Evolutionary conservation across 2,113 vertebrate genomes (phyloP).

Genomic region (Hystrix cristata): DNA sequence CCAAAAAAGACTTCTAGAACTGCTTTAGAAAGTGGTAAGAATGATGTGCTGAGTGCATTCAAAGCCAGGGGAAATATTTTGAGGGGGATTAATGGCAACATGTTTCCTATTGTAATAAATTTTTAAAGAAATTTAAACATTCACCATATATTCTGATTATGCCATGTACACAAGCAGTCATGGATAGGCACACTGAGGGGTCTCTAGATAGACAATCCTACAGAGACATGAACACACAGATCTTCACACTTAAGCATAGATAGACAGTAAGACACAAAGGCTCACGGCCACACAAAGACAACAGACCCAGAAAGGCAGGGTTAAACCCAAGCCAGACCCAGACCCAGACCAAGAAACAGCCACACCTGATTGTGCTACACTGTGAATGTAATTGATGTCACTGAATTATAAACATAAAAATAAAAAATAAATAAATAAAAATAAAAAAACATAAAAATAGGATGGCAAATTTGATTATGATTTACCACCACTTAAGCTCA

Average conservation of each 20-base stretch:
- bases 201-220: background rate
- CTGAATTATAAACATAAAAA: slow-evolving; percentile 44
- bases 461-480: slow-evolving; percentile 21
- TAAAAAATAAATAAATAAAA: too few relatives aligned
- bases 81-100: background rate
- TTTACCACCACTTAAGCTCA: slow-evolving; percentile 42
- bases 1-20: background rate
- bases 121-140: background rate
- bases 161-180: background rate
- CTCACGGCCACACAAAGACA: background rate
- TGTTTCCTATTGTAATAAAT: background rate
- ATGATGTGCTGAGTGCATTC: background rate
- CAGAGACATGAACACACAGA: slow-evolving; percentile 1
- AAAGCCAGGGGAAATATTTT: background rate
- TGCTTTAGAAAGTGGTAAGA: background rate
- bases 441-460: too few relatives aligned
- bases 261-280: background rate
- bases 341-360: background rate
- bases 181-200: background rate
- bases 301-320: background rate
- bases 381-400: slow-evolving; percentile 45
- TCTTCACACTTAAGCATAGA: background rate
- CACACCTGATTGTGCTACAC: background rate
- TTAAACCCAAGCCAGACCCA: background rate
- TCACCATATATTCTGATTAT: background rate